A percentile compares a stretch with the other conserved stretches of the same genome.
Conservation (phyloP, 2,113 vertebrate genomes). For the Cichladusa arquata region DNA sequence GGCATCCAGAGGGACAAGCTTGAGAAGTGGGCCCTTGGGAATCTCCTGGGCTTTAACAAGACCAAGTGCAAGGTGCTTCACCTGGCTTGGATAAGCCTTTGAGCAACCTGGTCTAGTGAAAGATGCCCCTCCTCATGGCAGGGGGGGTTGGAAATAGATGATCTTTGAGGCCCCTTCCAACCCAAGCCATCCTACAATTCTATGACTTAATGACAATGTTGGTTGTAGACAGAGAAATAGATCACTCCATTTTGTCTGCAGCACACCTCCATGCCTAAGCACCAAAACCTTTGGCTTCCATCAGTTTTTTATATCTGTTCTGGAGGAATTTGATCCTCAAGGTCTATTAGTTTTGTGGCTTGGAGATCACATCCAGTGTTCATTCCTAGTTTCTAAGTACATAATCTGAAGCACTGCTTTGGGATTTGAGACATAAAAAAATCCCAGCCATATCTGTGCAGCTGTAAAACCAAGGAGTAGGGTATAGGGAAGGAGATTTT, state of each 20-base stretch:
- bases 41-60: neutral
- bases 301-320: neutral
- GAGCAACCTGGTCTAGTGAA: neutral
- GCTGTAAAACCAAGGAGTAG: neutral
- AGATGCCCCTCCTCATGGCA: neutral
- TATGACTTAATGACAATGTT: neutral
- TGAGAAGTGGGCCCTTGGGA: rapidly evolving
- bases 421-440: neutral
- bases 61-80: neutral
- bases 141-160: neutral
- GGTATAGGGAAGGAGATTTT: neutral
- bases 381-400: neutral
- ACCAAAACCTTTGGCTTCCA: neutral
- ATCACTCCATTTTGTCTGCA: neutral
- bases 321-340: neutral
- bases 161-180: neutral
- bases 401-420: neutral
- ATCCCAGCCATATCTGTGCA: neutral
- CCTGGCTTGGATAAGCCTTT: neutral
- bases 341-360: neutral
- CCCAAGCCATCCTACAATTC: neutral
- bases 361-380: neutral
- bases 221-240: neutral
- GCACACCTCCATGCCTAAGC: neutral
- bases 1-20: neutral